Percentiles rank a stretch among this genome's conserved stretches.
Conservation (phyloP, 2,888 invertebrate species). For the Hyles lineata region DNA sequence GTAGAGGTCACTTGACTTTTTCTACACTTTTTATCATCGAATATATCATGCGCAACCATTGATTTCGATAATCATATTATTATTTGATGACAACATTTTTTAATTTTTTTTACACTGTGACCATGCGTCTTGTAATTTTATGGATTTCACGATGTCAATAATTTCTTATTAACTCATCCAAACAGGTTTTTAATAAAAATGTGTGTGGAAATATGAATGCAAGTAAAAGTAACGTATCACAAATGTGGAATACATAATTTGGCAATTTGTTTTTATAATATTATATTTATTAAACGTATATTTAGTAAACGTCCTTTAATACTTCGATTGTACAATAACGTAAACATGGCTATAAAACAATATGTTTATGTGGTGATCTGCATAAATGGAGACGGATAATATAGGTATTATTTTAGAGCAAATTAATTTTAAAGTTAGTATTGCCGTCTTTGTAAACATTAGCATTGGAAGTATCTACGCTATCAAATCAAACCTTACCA, state of each 20-base stretch:
- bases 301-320: not conserved
- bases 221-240: not conserved
- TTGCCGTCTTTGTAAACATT: not conserved
- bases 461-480: not conserved
- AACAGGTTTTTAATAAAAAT: not conserved
- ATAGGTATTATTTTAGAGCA: not conserved
- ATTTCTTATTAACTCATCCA: not conserved
- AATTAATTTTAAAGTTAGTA: not conserved
- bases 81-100: too few relatives aligned
- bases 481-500: constrained; percentile 4
- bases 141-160: not conserved
- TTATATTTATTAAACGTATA: not conserved
- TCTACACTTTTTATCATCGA: too few relatives aligned
- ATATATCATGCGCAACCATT: too few relatives aligned
- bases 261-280: too few relatives aligned
- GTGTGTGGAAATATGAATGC: not conserved
- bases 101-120: not conserved
- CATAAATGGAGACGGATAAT: not conserved
- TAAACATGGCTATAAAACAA: constrained; percentile 1
- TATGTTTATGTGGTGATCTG: not conserved
- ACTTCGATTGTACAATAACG: not conserved
- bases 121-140: not conserved
- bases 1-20: too few relatives aligned
- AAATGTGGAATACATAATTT: not conserved
- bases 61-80: too few relatives aligned